Base-by-base conservation (phyloP, 2,888 invertebrate species). In the Onthophagus sagittarius region DNA sequence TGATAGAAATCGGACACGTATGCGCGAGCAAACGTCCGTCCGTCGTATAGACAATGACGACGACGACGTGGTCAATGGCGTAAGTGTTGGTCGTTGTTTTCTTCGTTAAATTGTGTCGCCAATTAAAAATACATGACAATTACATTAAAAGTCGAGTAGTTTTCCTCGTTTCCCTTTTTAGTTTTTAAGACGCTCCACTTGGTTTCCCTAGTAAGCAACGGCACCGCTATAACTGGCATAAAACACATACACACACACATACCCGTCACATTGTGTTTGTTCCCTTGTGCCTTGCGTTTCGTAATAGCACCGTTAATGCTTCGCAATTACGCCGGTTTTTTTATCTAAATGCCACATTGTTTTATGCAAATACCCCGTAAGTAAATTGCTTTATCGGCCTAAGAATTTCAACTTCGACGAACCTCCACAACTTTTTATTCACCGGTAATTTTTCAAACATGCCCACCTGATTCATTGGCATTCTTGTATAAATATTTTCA, bases 61-160 rank as follows among this genome's bases (percentile, higher is more conserved):
- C 23, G 23, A 15, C 67, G 65, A 72, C 39, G 70, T 31, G 72
- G 39, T 39, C 33, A 72, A 62, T 23, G 23, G 70, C 32, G 70
- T 62, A 70, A 70, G 39, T 70, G 33, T 23, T 15, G 15, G 72
- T n/a, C 63, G 32, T 39, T 72, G 72, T 72, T 69, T 73, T 72
- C 39, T 13, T 39, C 70, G 53, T 73, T 73, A 70, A 73, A 71
- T 74, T 64, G 74, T 71, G 74, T 71, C 71, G 69, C 75, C 77
- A 78, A 77, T 78, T 78, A 78, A 77, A 74, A 73, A 70, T 72
- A 80, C 80, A 80, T 77, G 79, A 80, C 80, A 80, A 79, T 79
- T 80, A 80, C 80, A 80, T 80, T 80, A 80, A 76, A 77, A 77
- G 78, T 77, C 79, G 76, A 79, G 80, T 80, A 80, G 77, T 80